Evolutionary conservation across 1,140 invertebrate species (phyloP), one percentile per base, ranked within the genome.

Genomic region (Arion vulgaris): DNA sequence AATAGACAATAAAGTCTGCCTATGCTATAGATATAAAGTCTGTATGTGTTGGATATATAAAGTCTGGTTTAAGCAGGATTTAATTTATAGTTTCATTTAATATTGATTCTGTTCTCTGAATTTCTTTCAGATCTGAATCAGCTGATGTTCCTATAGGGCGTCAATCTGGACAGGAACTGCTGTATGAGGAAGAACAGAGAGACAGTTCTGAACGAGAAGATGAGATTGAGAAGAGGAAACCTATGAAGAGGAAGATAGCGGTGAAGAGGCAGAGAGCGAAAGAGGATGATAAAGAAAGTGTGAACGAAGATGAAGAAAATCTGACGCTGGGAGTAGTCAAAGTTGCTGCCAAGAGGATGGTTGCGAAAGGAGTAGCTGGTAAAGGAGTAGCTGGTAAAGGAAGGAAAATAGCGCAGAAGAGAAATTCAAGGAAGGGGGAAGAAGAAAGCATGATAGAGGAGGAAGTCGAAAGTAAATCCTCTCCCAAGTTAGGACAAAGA

Each of bases 231-330:
- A 80, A 68, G 38, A 82, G 34, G 49, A 83, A 83, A 51, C 79
- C 72, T n/a, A 82, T 76, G 66, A 85, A 85, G 45, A 80, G 69
- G 79, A 83, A 84, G 34, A 73, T 53, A 15, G 75, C 66, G 9
- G 51, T 26, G 36, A 45, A 23, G 85, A 91, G 9, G 45, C 45
- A 73, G 32, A 83, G 51, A 82, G 88, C 72, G 84, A 92, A 17
- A 92, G 90, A 80, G 28, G 84, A 2, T 71, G 71, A 75, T 45
- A 85, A 79, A 74, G 53, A 28, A 13, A 91, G 91, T 0, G 93
- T 93, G 39, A 26, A 81, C 34, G 81, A 74, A 62, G 78, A 68
- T 38, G 53, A 83, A 36, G 75, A 51, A 39, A 45, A 34, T 17
- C n/a, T 62, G 66, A 68, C 76, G 45, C 36, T 36, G 62, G 74